These are phyloP conservation scores for Lagopus leucura DNA, from an alignment of 2,113 vertebrate genomes.

Conservation along the genomic window DNA sequence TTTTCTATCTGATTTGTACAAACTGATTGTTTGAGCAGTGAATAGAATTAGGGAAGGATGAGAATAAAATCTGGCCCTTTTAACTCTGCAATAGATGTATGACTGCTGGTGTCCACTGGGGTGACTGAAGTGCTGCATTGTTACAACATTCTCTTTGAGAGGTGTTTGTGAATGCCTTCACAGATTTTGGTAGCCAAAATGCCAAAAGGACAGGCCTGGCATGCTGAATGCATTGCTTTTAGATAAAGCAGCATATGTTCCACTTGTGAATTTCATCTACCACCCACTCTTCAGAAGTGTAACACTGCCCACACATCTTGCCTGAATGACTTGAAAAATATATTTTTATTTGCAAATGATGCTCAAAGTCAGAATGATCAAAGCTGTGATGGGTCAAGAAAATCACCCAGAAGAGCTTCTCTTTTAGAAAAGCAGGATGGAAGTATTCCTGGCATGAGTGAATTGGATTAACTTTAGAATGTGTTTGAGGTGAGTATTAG, in stretches of 20 bases:
- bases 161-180: accelerated
- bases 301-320: slow-evolving; percentile 42
- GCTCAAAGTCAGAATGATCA: neutral
- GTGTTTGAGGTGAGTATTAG: neutral
- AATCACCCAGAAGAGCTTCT: neutral
- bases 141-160: neutral
- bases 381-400: neutral
- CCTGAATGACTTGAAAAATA: slow-evolving; percentile 33
- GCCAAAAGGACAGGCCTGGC: neutral
- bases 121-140: neutral
- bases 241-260: slow-evolving; percentile 45
- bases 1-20: neutral
- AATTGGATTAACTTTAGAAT: neutral
- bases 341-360: slow-evolving; percentile 41
- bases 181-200: neutral
- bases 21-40: neutral
- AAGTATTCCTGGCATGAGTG: neutral
- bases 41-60: neutral
- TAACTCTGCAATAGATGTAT: neutral
- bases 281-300: slow-evolving; percentile 32
- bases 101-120: neutral
- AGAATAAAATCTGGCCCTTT: neutral
- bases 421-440: neutral
- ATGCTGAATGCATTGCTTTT: neutral
- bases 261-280: slow-evolving; percentile 43